Evolutionary conservation across 2,113 vertebrate genomes (phyloP).

Genomic region (Mormoops blainvillei): DNA sequence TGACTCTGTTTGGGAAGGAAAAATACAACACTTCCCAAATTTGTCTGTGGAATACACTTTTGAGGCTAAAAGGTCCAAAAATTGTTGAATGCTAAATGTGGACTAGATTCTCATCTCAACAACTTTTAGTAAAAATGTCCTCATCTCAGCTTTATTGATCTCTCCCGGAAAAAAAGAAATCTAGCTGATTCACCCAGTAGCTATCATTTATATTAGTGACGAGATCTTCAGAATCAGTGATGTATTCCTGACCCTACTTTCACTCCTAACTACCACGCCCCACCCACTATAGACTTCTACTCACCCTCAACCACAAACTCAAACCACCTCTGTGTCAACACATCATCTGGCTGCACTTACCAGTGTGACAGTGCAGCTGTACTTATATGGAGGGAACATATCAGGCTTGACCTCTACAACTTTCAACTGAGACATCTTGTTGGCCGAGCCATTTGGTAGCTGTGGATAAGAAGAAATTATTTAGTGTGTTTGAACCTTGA

Average conservation of each 20-base stretch:
- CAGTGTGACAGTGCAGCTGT: conserved; percentile 83
- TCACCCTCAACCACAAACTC: neutral
- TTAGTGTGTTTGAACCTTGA: conserved; percentile 3
- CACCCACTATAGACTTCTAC: neutral
- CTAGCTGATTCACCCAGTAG: neutral
- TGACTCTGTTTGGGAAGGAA: neutral
- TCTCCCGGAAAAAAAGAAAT: neutral
- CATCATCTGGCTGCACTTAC: conserved; percentile 60
- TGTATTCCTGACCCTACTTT: neutral
- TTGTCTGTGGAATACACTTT: neutral
- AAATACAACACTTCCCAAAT: neutral
- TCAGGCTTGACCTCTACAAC: conserved; percentile 83
- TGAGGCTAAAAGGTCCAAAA: neutral
- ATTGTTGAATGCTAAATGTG: neutral
- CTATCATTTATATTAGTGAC: neutral
- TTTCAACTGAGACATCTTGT: conserved; percentile 76
- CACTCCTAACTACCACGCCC: neutral
- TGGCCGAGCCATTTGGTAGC: conserved; percentile 70
- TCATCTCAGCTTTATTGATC: neutral
- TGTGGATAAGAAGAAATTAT: conserved; percentile 61
- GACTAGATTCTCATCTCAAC: neutral
- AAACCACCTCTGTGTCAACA: neutral
- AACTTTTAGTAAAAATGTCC: neutral
- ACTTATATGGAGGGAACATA: conserved; percentile 83
- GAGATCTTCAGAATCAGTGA: neutral